phyloP scores from a whole-genome alignment of 2,888 invertebrate species.

The Morpho deidamia region DNA sequence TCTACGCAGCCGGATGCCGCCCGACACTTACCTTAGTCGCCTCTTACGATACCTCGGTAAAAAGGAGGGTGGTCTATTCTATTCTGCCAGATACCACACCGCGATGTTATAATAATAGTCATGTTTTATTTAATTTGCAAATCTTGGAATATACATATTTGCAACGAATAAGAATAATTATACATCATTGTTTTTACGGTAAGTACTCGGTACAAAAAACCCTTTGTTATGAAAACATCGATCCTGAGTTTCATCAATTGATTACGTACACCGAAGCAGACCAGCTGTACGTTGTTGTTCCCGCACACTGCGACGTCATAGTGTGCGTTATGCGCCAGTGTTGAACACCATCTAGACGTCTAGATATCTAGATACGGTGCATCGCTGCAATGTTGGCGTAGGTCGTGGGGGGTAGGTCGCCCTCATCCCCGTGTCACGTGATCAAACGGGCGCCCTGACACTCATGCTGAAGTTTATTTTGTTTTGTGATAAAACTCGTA shows the following conservation, averaged over 20 bases:
- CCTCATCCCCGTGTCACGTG: constrained; percentile 42
- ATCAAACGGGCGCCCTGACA: constrained; percentile 46
- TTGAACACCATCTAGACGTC: constrained; percentile 50
- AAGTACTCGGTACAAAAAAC: not conserved
- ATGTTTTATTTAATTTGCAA: not conserved
- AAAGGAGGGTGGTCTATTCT: too few species aligned
- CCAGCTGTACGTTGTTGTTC: constrained; percentile 6
- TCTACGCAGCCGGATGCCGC: too few species aligned
- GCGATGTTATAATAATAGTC: too few species aligned
- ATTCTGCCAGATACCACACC: too few species aligned
- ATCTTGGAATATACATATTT: too few species aligned
- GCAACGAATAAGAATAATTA: too few species aligned
- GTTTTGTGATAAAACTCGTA: constrained; percentile 15
- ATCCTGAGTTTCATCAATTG: constrained; percentile 16
- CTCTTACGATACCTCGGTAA: too few species aligned
- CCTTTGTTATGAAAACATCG: constrained; percentile 9
- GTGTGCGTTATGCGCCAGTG: constrained; percentile 19
- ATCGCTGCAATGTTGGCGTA: constrained; percentile 68
- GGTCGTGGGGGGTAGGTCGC: constrained; percentile 61
- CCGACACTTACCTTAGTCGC: too few species aligned
- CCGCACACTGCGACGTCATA: constrained; percentile 9
- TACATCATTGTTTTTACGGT: too few species aligned
- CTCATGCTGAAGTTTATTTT: constrained; percentile 21
- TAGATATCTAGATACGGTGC: constrained; percentile 48
- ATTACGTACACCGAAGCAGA: constrained; percentile 2